phyloP scores from a whole-genome alignment of 2,888 invertebrate genomes.

The Acheta domesticus region DNA sequence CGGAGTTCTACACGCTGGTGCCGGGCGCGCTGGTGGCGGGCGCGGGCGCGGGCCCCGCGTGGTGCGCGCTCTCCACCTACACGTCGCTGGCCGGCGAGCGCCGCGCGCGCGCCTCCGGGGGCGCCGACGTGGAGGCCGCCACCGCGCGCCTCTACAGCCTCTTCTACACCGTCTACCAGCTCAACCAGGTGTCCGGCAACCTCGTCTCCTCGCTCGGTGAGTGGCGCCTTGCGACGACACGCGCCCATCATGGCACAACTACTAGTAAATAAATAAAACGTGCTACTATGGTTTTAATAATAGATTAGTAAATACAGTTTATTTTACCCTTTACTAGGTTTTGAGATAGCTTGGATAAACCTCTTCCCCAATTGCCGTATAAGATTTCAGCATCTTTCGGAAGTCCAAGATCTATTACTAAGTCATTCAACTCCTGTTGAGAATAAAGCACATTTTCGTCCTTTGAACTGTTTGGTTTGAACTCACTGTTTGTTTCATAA shows the following conservation, averaged over 20 bases:
- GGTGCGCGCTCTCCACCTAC: conserved; percentile 95
- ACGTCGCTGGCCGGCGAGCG: background rate
- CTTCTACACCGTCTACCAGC: conserved; percentile 94
- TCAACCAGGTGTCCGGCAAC: conserved; percentile 95
- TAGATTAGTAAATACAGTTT: too few species aligned
- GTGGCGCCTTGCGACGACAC: conserved; percentile 36
- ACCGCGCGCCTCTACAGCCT: conserved; percentile 89
- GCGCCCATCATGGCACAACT: background rate
- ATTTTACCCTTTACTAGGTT: too few species aligned
- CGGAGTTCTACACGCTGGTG: conserved; percentile 76
- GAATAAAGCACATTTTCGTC: too few species aligned
- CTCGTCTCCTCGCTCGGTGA: conserved; percentile 80
- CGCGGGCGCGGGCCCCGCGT: conserved; percentile 79
- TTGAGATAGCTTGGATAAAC: too few species aligned
- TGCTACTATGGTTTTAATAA: too few species aligned
- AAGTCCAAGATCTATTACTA: too few species aligned
- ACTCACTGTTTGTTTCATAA: too few species aligned
- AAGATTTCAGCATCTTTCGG: too few species aligned
- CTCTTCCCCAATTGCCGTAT: too few species aligned
- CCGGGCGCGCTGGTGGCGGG: conserved; percentile 82
- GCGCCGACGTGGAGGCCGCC: conserved; percentile 66
- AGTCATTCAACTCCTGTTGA: too few species aligned
- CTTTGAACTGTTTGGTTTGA: too few species aligned
- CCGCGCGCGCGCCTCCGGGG: conserved; percentile 76
- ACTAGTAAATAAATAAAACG: too few species aligned